Evolutionary conservation across 2,888 invertebrate genomes (phyloP).

Genomic region (Synergus itoensis): DNA sequence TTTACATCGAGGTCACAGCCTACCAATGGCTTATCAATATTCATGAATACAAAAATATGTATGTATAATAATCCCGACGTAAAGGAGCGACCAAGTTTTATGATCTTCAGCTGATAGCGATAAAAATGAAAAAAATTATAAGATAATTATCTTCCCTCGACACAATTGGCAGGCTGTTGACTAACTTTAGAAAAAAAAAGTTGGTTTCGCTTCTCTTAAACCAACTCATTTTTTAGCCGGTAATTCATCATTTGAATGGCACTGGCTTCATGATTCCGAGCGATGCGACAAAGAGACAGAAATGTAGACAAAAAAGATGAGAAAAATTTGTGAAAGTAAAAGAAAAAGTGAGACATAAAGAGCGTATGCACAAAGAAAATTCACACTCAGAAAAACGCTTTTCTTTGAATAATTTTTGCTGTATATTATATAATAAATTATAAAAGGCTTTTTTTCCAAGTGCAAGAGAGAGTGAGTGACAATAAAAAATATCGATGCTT

Average conservation of each 20-base stretch:
- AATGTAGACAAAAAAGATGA: conserved; percentile 2
- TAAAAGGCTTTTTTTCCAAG: conserved; percentile 1
- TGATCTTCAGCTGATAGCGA: not conserved
- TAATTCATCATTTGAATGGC: conserved; percentile 5
- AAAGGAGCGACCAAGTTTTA: not conserved
- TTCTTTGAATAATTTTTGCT: not conserved
- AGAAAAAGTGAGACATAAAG: conserved; percentile 55
- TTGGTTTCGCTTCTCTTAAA: not conserved
- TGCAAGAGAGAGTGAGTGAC: conserved; percentile 42
- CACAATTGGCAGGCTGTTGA: conserved; percentile 26
- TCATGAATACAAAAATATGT: conserved; percentile 24
- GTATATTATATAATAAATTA: not conserved
- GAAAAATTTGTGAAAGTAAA: conserved; percentile 45
- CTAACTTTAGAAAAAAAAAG: conserved; percentile 14
- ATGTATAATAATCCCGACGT: not conserved
- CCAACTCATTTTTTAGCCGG: not conserved
- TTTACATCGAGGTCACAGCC: conserved; percentile 38
- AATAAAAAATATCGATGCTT: conserved; percentile 34
- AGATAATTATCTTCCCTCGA: not conserved
- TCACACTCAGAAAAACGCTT: not conserved
- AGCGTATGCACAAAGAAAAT: conserved; percentile 53
- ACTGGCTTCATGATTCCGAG: conserved; percentile 41
- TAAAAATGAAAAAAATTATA: not conserved
- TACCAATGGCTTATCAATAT: conserved; percentile 35
- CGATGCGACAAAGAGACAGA: conserved; percentile 40